These are phyloP conservation scores for Cephus nigrinus DNA, from an alignment of 2,888 invertebrate genomes.

Conservation along the genomic window DNA sequence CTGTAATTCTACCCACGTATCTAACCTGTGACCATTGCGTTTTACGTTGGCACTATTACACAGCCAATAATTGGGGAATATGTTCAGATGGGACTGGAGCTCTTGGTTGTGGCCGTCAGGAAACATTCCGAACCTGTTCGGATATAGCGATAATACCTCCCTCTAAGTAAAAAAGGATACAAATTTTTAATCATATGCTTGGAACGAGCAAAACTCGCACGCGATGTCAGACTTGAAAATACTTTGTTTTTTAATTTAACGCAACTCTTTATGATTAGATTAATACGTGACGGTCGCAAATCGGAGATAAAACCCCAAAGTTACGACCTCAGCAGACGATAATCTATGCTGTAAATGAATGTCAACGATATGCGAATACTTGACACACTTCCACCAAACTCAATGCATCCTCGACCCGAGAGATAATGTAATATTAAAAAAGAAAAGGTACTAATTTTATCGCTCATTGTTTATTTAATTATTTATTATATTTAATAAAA, in stretches of 20 bases:
- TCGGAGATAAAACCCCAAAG: not conserved
- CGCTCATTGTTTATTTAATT: not conserved
- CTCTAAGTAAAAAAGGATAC: not conserved
- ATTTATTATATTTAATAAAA: not conserved
- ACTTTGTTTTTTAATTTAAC: too few species aligned
- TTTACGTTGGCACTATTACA: conserved; percentile 70
- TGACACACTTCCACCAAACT: conserved; percentile 30
- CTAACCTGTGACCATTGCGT: conserved; percentile 70
- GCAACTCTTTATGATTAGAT: not conserved
- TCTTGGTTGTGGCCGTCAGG: conserved; percentile 69
- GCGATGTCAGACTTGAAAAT: not conserved
- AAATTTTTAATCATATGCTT: not conserved
- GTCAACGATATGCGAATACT: conserved; percentile 14
- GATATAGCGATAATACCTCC: conserved; percentile 60
- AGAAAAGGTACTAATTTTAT: not conserved
- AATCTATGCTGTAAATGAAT: not conserved
- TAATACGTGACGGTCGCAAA: not conserved
- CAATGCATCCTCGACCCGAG: not conserved
- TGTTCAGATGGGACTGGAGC: conserved; percentile 62
- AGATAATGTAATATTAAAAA: not conserved
- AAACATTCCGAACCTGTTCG: conserved; percentile 69
- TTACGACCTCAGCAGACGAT: not conserved
- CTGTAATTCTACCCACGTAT: conserved; percentile 62
- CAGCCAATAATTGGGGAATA: conserved; percentile 69
- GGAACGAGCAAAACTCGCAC: not conserved